Base-by-base conservation (phyloP, 2,797 vertebrate genomes). In the Ctenopoma multispine region DNA sequence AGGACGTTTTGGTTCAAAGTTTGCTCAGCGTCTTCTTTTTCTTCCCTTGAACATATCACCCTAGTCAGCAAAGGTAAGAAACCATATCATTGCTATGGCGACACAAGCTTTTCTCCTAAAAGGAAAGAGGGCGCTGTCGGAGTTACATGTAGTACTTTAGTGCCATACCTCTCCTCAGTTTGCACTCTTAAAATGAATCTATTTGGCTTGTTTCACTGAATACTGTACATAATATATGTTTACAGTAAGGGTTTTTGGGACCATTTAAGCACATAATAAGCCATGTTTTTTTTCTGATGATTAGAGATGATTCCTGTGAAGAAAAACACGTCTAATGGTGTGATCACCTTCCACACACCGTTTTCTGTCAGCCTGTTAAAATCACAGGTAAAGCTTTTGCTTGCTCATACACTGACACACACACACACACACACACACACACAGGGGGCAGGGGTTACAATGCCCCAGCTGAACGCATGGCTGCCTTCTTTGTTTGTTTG, bases 271-370 rank as follows among this genome's bases (percentile, higher is more conserved):
- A 48, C 6, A 53, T 36, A 13, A 11, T 7, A 8, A 29, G 18
- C 23, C 8, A 15, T 13, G 9, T 38, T 5, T 41, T 41, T 38
- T 38, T 17, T 36, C 18, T 58, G 36, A 3, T 59, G 10, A 17
- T 47, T 6, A 81, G 65, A n/a, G 59, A 88, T 83, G 85, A 70
- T 51, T 3, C 47, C 18, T 4, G 49, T 64, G 53, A 86, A 66
- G 66, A 85, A 27, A 23, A 66, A 43, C 38, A 20, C 11, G 27
- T 4, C 54, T 36, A 50, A 38, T 3, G 88, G 77, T 29, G 72
- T 72, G 75, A 83, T 86, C 55, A 67, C 56, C 58, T 49, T 79
- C 34, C 74, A 85, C 60, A 48, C 61, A 17, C 29, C 79, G 31
- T 48, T 58, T 14, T 48, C 72, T 53, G 29, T 18, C 34, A 47